phyloP scores from a whole-genome alignment of 2,797 vertebrate species.

The Smutsia gigantea region DNA sequence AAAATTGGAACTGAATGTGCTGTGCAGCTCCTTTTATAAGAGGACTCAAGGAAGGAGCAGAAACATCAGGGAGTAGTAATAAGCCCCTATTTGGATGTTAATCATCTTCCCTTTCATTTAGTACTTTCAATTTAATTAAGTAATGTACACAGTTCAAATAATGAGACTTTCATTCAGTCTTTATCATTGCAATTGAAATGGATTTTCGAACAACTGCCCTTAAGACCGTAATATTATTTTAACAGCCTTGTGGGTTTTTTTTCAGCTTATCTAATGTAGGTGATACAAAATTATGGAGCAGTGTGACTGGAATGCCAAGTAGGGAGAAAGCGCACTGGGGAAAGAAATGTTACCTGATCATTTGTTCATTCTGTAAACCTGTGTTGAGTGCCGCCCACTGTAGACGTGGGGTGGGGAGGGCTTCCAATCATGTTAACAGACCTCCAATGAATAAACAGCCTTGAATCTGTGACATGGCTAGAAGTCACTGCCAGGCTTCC shows the following conservation, averaged over 20 bases:
- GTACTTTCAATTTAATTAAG: conserved; percentile 82
- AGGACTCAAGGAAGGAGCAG: conserved; percentile 69
- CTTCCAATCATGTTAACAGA: neutral
- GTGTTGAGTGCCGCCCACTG: neutral
- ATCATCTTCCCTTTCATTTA: conserved; percentile 80
- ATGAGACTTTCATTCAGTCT: conserved; percentile 77
- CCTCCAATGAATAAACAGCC: neutral
- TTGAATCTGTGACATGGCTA: neutral
- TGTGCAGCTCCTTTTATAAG: conserved; percentile 59
- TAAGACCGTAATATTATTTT: conserved; percentile 71
- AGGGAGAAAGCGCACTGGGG: conserved; percentile 69
- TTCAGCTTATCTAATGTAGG: conserved; percentile 75
- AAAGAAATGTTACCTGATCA: conserved; percentile 70
- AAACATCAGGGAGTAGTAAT: conserved; percentile 66
- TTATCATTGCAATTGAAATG: conserved; percentile 81
- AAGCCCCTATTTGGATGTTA: conserved; percentile 63
- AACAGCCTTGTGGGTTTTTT: conserved; percentile 34
- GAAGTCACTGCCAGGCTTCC: neutral
- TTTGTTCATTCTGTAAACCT: neutral
- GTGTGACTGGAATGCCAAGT: conserved; percentile 68
- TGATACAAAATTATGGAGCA: conserved; percentile 69
- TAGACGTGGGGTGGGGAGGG: neutral
- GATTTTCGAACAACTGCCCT: conserved; percentile 78
- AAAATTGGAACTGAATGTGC: conserved; percentile 68
- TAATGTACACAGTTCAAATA: conserved; percentile 79